Conservation (phyloP, 2,888 invertebrate genomes). For the Drosophila subsilvestris region DNA sequence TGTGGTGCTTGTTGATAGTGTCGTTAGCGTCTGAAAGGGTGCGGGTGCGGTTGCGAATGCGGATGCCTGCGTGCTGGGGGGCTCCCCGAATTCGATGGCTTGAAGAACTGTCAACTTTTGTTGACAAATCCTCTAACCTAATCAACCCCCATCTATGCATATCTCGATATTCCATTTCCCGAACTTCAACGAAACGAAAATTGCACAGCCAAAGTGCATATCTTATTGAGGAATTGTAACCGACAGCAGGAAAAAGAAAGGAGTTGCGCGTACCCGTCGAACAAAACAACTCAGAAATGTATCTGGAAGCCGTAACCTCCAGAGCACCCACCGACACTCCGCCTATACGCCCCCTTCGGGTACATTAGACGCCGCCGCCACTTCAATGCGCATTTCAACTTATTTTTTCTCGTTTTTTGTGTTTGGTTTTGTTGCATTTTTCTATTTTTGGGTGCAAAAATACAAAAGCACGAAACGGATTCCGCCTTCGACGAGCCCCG, state of each 20-base stretch:
- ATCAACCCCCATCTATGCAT: constrained; percentile 8
- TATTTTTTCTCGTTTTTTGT: constrained; percentile 42
- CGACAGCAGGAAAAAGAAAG: neutral
- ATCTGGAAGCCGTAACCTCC: constrained; percentile 14
- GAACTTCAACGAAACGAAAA: constrained; percentile 4
- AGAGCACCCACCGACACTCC: constrained; percentile 12
- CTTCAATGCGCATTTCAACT: constrained; percentile 69
- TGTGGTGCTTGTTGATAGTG: constrained; percentile 42
- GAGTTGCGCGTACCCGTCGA: too few species aligned
- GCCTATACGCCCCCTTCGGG: constrained; percentile 41
- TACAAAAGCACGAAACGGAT: constrained; percentile 71
- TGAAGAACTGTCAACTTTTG: neutral
- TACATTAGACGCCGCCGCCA: constrained; percentile 68
- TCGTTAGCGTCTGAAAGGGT: constrained; percentile 29
- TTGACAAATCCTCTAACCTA: constrained; percentile 14
- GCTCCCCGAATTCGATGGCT: neutral
- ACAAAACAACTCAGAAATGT: constrained; percentile 50
- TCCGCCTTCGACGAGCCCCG: constrained; percentile 17
- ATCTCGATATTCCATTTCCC: neutral
- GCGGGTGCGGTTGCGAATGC: neutral
- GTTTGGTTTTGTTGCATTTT: constrained; percentile 59
- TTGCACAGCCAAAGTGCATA: constrained; percentile 28
- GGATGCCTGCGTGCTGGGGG: neutral
- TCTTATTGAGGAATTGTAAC: constrained; percentile 13
- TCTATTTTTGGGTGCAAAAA: constrained; percentile 70